Percentiles rank a stretch among this genome's conserved stretches.
Evolutionary conservation across 2,113 vertebrate genomes (phyloP).

Genomic region (Callipepla squamata): DNA sequence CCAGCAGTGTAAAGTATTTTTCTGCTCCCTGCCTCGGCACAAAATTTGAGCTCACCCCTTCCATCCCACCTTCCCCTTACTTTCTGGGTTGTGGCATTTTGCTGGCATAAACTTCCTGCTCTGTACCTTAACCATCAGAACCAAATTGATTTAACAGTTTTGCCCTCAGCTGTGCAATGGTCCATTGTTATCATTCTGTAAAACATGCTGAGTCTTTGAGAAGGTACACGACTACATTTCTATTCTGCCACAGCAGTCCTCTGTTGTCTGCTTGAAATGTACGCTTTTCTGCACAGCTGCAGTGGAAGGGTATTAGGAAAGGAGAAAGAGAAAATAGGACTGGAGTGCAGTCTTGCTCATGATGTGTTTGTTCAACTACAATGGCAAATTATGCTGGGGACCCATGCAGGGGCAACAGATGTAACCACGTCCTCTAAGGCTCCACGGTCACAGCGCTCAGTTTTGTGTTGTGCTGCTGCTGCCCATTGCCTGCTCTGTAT

Average conservation of each 20-base stretch:
- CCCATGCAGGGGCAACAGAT: not conserved
- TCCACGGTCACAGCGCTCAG: not conserved
- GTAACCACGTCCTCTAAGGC: not conserved
- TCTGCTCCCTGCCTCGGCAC: not conserved
- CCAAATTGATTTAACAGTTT: not conserved
- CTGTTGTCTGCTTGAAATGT: not conserved
- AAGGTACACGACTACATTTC: not conserved
- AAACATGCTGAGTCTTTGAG: not conserved
- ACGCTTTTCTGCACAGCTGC: not conserved
- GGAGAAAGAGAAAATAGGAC: not conserved
- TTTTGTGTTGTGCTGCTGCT: not conserved
- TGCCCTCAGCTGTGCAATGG: not conserved
- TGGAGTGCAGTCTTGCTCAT: not conserved
- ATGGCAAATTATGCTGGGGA: not conserved
- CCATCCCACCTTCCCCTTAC: rapidly evolving
- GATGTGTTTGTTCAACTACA: not conserved
- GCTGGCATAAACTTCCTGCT: rapidly evolving
- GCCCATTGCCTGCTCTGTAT: not conserved
- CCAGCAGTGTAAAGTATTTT: not conserved
- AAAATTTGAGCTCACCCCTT: not conserved
- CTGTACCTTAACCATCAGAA: not conserved
- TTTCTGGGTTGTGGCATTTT: not conserved
- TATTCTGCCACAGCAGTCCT: not conserved
- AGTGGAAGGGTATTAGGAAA: not conserved
- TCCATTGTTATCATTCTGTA: not conserved